Conservation (phyloP, 1,140 invertebrate genomes). For the Pristionchus pacificus region DNA sequence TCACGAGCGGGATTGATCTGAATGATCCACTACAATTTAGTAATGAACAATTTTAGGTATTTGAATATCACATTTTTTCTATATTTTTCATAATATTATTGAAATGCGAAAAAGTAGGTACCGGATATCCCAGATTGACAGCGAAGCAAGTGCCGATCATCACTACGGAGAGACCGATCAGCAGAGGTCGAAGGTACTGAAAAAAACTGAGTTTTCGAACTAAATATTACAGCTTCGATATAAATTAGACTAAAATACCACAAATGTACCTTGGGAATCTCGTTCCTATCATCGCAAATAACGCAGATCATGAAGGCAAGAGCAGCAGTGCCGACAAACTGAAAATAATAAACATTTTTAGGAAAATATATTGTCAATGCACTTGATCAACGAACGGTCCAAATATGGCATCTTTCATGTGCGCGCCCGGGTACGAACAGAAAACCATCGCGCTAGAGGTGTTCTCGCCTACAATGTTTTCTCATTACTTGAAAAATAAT, state of each 20-base stretch:
- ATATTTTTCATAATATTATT: too few relatives aligned
- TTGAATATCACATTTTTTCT: too few relatives aligned
- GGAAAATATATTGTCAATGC: neutral
- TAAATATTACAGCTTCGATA: neutral
- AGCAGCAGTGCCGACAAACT: constrained; percentile 62
- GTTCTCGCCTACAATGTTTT: neutral
- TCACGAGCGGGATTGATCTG: constrained; percentile 39
- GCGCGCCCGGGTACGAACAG: neutral
- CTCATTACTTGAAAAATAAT: too few relatives aligned
- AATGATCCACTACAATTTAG: neutral
- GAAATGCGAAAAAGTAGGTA: too few relatives aligned
- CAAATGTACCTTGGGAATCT: constrained; percentile 24
- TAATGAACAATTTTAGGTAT: too few relatives aligned
- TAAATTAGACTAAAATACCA: neutral
- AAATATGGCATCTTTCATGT: neutral
- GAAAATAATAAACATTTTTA: neutral
- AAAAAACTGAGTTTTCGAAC: too few relatives aligned
- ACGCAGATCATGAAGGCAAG: constrained; percentile 63
- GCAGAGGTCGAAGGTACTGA: constrained; percentile 29
- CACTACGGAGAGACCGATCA: constrained; percentile 35
- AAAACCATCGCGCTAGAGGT: neutral
- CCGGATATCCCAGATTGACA: constrained; percentile 29
- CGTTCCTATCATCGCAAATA: constrained; percentile 39
- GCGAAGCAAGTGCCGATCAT: constrained; percentile 33
- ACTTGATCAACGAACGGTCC: neutral